Percentiles rank a stretch among this genome's conserved stretches.
phyloP scores from a whole-genome alignment of 2,888 invertebrate genomes.

The Lochmaea crataegi region DNA sequence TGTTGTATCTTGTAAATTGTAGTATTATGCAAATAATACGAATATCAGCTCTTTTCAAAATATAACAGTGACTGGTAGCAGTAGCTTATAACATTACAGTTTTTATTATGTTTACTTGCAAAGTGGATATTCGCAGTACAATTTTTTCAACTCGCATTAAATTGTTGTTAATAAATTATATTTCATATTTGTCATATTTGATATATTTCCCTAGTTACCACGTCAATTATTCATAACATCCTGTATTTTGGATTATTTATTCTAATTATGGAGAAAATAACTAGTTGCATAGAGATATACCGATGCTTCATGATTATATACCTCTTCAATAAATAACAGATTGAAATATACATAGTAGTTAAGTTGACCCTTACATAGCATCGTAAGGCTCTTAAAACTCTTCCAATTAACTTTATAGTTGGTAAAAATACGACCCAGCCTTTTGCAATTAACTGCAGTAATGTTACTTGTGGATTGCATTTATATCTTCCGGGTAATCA shows the following conservation, averaged over 20 bases:
- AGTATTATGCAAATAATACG: no score
- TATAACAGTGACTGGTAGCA: no score
- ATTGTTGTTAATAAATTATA: background rate
- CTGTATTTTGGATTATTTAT: slow-evolving; percentile 36
- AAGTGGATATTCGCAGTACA: no score
- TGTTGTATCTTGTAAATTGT: no score
- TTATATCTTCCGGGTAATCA: slow-evolving; percentile 53
- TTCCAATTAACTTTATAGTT: slow-evolving; percentile 47
- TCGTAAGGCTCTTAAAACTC: slow-evolving; percentile 46
- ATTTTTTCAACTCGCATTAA: no score
- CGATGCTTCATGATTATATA: slow-evolving; percentile 45
- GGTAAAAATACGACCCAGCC: slow-evolving; percentile 52
- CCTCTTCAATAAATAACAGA: slow-evolving; percentile 44
- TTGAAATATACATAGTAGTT: slow-evolving; percentile 46
- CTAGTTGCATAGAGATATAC: slow-evolving; percentile 37
- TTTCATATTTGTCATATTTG: background rate
- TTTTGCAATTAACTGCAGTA: slow-evolving; percentile 52
- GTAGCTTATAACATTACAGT: no score
- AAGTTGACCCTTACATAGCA: slow-evolving; percentile 46
- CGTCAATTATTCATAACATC: slow-evolving; percentile 22
- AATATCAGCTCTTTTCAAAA: no score
- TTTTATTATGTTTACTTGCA: no score
- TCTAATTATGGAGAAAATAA: slow-evolving; percentile 36
- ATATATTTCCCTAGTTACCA: background rate
- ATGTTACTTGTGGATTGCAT: slow-evolving; percentile 48